A percentile compares a stretch with the other conserved stretches of the same genome.
Conservation (phyloP, 2,888 invertebrate genomes). For the Eretmocerus hayati region DNA sequence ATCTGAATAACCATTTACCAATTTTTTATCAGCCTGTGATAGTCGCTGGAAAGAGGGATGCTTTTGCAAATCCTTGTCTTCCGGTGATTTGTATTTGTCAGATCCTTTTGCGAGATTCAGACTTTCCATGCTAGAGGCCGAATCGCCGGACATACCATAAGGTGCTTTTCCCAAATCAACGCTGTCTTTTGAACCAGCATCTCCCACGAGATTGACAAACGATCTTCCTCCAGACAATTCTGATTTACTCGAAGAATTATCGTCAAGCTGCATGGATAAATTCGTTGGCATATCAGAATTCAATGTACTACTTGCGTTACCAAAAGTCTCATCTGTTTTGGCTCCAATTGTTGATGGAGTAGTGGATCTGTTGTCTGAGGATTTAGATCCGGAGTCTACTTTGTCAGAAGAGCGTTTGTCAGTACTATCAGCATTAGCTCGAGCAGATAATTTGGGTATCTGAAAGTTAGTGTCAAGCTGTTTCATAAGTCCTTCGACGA, state of each 20-base stretch:
- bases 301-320: background rate
- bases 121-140: constrained; percentile 36
- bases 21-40: constrained; percentile 17
- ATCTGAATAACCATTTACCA: constrained; percentile 13
- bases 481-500: constrained; percentile 70
- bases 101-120: constrained; percentile 48
- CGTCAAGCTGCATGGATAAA: constrained; percentile 36
- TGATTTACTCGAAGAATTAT: constrained; percentile 16
- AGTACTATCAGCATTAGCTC: constrained; percentile 37
- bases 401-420: constrained; percentile 32
- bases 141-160: constrained; percentile 3
- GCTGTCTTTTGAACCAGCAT: background rate
- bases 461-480: constrained; percentile 77
- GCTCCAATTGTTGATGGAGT: constrained; percentile 21
- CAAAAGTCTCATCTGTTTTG: constrained; percentile 4
- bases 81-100: constrained; percentile 37
- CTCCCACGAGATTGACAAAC: background rate
- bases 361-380: constrained; percentile 8
- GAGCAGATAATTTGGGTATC: constrained; percentile 73
- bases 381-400: constrained; percentile 15
- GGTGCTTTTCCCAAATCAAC: background rate
- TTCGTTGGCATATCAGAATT: constrained; percentile 38
- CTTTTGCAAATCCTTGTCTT: constrained; percentile 30
- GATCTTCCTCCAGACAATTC: constrained; percentile 5
- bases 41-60: constrained; percentile 18